phyloP scores from a whole-genome alignment of 2,113 vertebrate genomes.

The Eptesicus fuscus region DNA sequence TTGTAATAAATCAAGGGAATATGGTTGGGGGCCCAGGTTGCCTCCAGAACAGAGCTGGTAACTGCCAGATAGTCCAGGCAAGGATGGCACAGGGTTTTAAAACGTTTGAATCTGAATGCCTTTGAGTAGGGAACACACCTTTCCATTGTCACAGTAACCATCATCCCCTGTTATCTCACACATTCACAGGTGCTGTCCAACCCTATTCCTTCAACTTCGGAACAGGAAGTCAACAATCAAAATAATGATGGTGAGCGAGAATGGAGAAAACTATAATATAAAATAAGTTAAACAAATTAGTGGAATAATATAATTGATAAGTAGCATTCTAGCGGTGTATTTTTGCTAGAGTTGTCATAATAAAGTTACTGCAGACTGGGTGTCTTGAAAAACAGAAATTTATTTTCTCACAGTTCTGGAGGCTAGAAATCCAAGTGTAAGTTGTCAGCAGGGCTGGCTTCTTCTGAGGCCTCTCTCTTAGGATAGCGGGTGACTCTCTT shows the following conservation, averaged over 20 bases:
- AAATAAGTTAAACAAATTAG: neutral
- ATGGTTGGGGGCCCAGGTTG: neutral
- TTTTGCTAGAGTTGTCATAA: neutral
- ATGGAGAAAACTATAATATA: neutral
- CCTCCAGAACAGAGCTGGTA: neutral
- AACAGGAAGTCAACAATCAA: neutral
- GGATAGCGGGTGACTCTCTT: neutral
- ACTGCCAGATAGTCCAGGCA: neutral
- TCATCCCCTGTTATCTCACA: neutral
- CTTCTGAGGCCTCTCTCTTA: neutral
- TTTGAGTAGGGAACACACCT: neutral
- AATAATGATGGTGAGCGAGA: neutral
- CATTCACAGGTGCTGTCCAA: neutral
- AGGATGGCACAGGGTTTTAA: neutral
- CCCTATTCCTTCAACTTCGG: neutral
- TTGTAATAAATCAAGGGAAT: neutral
- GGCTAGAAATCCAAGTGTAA: neutral
- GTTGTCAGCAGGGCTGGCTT: neutral
- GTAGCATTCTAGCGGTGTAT: neutral
- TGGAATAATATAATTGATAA: neutral
- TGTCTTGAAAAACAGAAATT: neutral
- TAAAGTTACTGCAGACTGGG: neutral
- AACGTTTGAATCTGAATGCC: neutral
- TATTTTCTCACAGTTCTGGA: neutral
- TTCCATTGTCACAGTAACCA: neutral